phyloP scores from a whole-genome alignment of 2,113 vertebrate genomes.

The Oreochromis aureus region DNA sequence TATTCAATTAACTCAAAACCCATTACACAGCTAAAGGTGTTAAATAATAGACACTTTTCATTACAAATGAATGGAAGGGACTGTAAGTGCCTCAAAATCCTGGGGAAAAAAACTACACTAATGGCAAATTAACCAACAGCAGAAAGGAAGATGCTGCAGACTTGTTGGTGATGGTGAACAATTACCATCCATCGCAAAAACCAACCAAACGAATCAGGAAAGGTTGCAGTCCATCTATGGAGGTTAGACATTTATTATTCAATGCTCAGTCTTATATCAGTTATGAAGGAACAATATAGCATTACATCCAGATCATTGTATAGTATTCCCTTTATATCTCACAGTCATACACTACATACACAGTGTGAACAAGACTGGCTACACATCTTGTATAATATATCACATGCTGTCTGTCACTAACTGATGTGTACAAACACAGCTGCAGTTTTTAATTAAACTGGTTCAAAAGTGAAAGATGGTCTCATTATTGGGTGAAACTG shows the following conservation, averaged over 20 bases:
- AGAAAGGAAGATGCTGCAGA: background rate
- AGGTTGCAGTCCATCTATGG: background rate
- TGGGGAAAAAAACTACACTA: background rate
- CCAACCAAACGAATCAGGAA: background rate
- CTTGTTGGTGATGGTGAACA: background rate
- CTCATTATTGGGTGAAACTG: background rate
- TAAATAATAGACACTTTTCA: slow-evolving; percentile 13
- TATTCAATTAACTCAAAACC: background rate
- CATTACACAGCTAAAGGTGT: background rate
- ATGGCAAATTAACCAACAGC: background rate
- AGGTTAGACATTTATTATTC: slow-evolving; percentile 62
- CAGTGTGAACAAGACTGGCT: slow-evolving; percentile 32
- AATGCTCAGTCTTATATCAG: slow-evolving; percentile 58
- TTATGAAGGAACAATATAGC: slow-evolving; percentile 54
- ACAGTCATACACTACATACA: slow-evolving; percentile 57
- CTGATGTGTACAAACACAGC: background rate
- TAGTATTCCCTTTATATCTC: slow-evolving; percentile 63
- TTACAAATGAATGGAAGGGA: background rate
- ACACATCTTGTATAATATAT: background rate
- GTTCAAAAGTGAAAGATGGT: slow-evolving; percentile 20
- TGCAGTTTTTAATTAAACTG: background rate
- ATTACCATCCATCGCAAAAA: background rate
- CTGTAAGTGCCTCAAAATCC: background rate
- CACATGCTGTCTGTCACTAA: background rate
- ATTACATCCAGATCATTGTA: slow-evolving; percentile 62